Base-by-base conservation (phyloP, 2,113 vertebrate species). In the Hemichromis elongatus region DNA sequence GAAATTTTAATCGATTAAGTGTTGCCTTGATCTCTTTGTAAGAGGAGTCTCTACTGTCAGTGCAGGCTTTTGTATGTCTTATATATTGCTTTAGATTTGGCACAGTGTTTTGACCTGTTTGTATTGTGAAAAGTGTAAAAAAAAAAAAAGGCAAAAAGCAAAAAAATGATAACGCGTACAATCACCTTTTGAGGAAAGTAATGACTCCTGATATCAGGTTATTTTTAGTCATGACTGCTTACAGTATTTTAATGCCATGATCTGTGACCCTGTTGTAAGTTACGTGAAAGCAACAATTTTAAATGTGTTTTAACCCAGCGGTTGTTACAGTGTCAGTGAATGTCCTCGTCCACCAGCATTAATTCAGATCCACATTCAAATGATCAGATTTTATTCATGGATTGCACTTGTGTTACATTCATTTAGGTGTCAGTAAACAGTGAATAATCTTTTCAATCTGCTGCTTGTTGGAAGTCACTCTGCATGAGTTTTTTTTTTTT, bases 401-500 rank as follows among this genome's bases (percentile, higher is more conserved):
- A 86, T 90, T 93, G 79, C 89, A 93, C 53, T 89, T 85, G 37
- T 83, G 26, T 82, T 92, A 93, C 90, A 92, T 93, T 92, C 82
- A 87, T 90, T 85, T 86, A 66, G 77, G 87, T 89, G 81, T 88
- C 80, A 75, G 80, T 86, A 52, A 83, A 85, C 45, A 86, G 9
- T 82, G 8, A 82, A 85, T 28, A 12, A 37, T 75, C 10, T 47
- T 81, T 87, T 79, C 2, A 56, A 28, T 77, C 35, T 53, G 53
- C 77, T 78, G 26, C 83, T 91, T 82, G 56, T 75, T 63, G 21
- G 24, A 77, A 57, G 54, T 90, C 13, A 84, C 68, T 63, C 77
- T 89, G 91, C 89, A 92, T 90, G 83, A 85, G 80, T 77, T 81
- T 54, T 83, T 77, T 81, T 54, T 83, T 77, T 55, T 88, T 78